A percentile compares a stretch with the other conserved stretches of the same genome.
Conservation (phyloP, 2,113 vertebrate genomes). For the Casuarius casuarius region DNA sequence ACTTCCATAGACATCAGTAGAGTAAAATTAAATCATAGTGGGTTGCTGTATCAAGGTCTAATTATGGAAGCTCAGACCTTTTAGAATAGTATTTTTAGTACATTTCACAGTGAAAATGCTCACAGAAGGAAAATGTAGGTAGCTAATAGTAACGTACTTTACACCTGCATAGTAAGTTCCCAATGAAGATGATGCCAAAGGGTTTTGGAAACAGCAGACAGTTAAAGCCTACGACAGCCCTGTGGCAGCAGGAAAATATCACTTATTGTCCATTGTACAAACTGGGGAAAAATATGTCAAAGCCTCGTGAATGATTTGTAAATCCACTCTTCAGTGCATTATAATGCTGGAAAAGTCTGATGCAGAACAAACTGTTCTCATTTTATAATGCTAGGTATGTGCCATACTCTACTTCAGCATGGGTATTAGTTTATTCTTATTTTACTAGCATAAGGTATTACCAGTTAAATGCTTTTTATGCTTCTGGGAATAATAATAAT, state of each 20-base stretch:
- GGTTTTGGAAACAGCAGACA: background rate
- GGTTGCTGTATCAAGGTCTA: background rate
- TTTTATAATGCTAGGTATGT: background rate
- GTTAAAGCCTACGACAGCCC: background rate
- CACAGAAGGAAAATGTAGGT: background rate
- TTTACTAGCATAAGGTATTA: too few relatives aligned
- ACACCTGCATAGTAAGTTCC: background rate
- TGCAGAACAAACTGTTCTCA: background rate
- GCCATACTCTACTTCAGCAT: background rate
- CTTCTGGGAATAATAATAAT: background rate
- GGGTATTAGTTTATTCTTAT: background rate
- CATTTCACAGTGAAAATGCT: background rate
- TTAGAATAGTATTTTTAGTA: background rate
- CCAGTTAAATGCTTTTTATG: background rate
- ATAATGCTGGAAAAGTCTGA: background rate
- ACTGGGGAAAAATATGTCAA: background rate
- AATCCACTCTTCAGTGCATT: background rate
- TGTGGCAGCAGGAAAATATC: background rate
- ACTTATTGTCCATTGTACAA: background rate
- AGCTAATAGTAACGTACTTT: background rate
- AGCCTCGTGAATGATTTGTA: background rate
- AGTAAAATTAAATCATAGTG: conserved; percentile 4
- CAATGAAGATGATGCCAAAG: background rate
- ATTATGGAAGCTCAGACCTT: background rate
- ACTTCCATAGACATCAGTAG: conserved; percentile 7